Conservation (phyloP, 2,888 invertebrate genomes). For the Drosophila robusta region DNA sequence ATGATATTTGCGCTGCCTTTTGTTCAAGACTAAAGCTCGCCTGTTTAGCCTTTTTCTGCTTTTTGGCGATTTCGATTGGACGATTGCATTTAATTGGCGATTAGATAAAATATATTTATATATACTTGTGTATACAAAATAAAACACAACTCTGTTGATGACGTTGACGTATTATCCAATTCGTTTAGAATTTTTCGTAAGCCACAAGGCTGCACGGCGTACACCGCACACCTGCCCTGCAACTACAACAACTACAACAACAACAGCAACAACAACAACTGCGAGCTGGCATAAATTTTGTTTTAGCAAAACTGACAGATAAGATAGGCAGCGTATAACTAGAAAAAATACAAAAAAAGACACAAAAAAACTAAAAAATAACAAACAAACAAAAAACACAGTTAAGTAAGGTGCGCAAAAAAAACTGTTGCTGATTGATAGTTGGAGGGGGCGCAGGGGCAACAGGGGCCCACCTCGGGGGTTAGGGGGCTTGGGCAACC, state of each 20-base stretch:
- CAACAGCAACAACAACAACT: conserved; percentile 5
- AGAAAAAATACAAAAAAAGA: conserved; percentile 10
- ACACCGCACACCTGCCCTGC: conserved; percentile 6
- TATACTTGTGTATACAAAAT: conserved; percentile 27
- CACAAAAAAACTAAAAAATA: conserved; percentile 32
- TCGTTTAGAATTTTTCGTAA: conserved; percentile 43
- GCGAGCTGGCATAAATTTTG: conserved; percentile 71
- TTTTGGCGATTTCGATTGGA: conserved; percentile 33
- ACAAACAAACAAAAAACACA: conserved; percentile 16
- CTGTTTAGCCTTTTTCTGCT: conserved; percentile 2
- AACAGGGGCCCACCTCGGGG: conserved; percentile 1
- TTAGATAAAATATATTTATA: conserved; percentile 49
- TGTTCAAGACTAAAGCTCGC: conserved; percentile 25
- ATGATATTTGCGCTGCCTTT: conserved; percentile 59
- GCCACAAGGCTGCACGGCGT: conserved; percentile 29
- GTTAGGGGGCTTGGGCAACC: not conserved
- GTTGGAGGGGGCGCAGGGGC: conserved; percentile 36
- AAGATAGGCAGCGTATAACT: conserved; percentile 54
- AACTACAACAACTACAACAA: not conserved
- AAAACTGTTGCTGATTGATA: conserved; percentile 69
- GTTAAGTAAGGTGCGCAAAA: conserved; percentile 66
- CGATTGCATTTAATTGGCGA: conserved; percentile 74
- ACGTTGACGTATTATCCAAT: conserved; percentile 70
- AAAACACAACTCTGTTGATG: conserved; percentile 22
- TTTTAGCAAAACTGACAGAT: conserved; percentile 69